Base-by-base conservation (phyloP, 2,888 invertebrate species). In the Xestoiulus laeticollis region DNA sequence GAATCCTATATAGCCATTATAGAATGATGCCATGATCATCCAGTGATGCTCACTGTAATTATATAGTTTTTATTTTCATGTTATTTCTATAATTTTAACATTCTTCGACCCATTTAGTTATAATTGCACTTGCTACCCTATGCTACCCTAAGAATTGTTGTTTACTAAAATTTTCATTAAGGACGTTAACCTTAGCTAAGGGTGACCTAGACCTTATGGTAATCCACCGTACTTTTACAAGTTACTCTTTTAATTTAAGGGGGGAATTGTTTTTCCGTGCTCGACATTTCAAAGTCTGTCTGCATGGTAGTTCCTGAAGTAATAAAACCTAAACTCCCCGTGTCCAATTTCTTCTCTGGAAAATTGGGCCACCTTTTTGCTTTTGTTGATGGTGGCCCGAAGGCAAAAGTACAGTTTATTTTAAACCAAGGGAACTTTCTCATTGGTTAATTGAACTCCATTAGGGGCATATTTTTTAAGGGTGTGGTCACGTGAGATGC, bases 371-470 rank as follows among this genome's bases (percentile, higher is more conserved):
- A 48, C n/a, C 53, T 53, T 53, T n/a, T n/a, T n/a, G n/a, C n/a
- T n/a, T n/a, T 53, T 19, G 53, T n/a, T 53, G 53, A 53, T n/a
- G n/a, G 1, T n/a, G 53, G 53, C 53, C n/a, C n/a, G 3, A 19
- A 19, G 53, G 1, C 53, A 16, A 12, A 48, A 16, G 48, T 48
- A 43, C 10, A 10, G 6, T 43, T 43, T 43, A 43, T 43, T 12
- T 16, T n/a, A 53, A 53, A 53, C 19, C n/a, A 53, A n/a, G 53
- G 12, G 53, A 53, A 53, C 53, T 16, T 53, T 53, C 53, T 53
- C 53, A 53, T 53, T 53, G 53, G 53, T n/a, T 53, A 53, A 53
- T 53, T 53, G 53, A 53, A 53, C n/a, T n/a, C 53, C n/a, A 53
- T 53, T 53, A 53, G 53, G 53, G 53, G n/a, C 53, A 53, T 53